These are phyloP conservation scores for Mormyrus iriodes DNA, from an alignment of 2,113 vertebrate genomes.

Conservation along the genomic window DNA sequence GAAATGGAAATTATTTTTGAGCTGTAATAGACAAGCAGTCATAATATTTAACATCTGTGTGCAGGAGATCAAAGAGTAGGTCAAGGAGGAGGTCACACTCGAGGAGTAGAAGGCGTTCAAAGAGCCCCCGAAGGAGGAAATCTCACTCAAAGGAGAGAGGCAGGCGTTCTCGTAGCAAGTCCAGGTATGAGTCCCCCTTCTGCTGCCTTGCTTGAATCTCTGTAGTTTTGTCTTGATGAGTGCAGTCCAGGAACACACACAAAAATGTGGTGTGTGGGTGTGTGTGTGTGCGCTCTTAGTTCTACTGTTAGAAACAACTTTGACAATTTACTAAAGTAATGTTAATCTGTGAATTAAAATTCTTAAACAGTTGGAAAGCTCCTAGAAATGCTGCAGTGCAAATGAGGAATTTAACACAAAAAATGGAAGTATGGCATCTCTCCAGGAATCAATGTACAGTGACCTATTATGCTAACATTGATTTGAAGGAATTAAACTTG, in stretches of 20 bases:
- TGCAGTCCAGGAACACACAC: background rate
- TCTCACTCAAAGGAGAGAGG: conserved; percentile 82
- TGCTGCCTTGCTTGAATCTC: background rate
- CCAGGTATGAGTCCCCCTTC: conserved; percentile 59
- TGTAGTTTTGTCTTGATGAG: background rate
- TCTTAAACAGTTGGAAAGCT: background rate
- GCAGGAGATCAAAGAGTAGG: conserved; percentile 83
- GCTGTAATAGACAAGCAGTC: background rate
- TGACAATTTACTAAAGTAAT: background rate
- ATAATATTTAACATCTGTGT: background rate
- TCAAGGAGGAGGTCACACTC: conserved; percentile 87
- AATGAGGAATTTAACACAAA: background rate
- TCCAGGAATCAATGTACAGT: background rate
- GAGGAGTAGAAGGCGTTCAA: conserved; percentile 82
- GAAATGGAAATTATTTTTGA: background rate
- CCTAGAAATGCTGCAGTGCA: background rate
- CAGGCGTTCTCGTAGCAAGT: conserved; percentile 78
- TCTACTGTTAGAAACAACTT: background rate
- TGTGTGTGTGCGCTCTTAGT: background rate
- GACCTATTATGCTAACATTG: background rate
- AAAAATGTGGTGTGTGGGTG: too few species aligned
- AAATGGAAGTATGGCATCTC: background rate
- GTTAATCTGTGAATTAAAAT: background rate
- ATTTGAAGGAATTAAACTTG: background rate
- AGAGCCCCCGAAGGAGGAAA: conserved; percentile 81